These are phyloP conservation scores for Laothoe populi DNA, from an alignment of 2,888 invertebrate species.

Conservation along the genomic window DNA sequence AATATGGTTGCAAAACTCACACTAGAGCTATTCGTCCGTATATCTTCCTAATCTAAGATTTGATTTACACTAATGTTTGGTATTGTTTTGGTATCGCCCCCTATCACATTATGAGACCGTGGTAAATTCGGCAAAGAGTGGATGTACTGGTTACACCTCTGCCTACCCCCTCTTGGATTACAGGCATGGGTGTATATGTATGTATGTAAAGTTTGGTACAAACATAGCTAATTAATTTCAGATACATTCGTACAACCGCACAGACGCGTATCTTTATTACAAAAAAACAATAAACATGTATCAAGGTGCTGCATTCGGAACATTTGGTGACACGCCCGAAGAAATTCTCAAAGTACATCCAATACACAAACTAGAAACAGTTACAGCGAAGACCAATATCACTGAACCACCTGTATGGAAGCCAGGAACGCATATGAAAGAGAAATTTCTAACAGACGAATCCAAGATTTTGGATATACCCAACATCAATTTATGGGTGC, in stretches of 20 bases:
- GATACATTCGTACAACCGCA: conserved; percentile 17
- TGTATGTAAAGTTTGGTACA: too few relatives aligned
- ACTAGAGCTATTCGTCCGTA: too few relatives aligned
- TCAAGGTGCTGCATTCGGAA: neutral
- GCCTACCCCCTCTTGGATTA: too few relatives aligned
- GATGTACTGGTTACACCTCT: too few relatives aligned
- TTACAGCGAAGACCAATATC: neutral
- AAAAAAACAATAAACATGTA: conserved; percentile 25
- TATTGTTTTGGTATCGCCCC: too few relatives aligned
- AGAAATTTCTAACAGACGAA: neutral
- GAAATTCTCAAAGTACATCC: conserved; percentile 24
- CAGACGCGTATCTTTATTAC: conserved; percentile 26
- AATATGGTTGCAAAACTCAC: too few relatives aligned
- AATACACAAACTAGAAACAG: conserved; percentile 2
- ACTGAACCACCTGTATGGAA: conserved; percentile 6
- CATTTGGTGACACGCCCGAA: conserved; percentile 24
- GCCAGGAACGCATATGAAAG: conserved; percentile 1
- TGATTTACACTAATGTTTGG: too few relatives aligned
- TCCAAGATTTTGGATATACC: neutral
- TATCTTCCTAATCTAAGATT: too few relatives aligned
- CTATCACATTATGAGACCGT: too few relatives aligned
- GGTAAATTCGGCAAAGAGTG: too few relatives aligned
- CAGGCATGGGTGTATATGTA: too few relatives aligned
- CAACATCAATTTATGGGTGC: conserved; percentile 30
- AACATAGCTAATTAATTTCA: conserved; percentile 12